Evolutionary conservation across 2,113 vertebrate species (phyloP).

Genomic region (Nothocercus julius): DNA sequence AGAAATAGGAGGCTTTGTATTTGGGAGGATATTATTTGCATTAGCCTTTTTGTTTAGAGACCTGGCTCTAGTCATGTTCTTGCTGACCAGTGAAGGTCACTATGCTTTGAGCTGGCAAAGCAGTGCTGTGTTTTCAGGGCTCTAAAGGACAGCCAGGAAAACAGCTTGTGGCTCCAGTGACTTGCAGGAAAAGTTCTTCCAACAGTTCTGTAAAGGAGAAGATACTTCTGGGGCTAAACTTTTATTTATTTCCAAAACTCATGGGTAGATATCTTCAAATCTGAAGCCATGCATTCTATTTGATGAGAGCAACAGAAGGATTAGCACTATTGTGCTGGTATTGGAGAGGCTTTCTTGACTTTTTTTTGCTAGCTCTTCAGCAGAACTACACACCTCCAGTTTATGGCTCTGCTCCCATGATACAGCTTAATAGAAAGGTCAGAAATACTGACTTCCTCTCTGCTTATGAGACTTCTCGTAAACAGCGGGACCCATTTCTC

Average conservation of each 20-base stretch:
- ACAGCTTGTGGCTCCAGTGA: background rate
- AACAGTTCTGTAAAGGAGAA: background rate
- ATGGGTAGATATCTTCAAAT: background rate
- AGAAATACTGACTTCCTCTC: background rate
- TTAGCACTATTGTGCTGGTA: rapidly evolving
- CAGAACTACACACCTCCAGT: background rate
- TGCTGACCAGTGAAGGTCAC: background rate
- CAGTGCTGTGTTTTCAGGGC: background rate
- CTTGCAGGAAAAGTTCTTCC: background rate
- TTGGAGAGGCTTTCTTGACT: rapidly evolving
- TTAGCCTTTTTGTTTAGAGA: background rate
- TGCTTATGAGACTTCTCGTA: background rate
- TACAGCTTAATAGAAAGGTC: background rate
- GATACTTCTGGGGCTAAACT: background rate
- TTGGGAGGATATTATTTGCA: background rate
- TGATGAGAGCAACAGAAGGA: background rate
- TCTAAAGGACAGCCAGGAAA: background rate
- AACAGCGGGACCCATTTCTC: slow-evolving; percentile 5
- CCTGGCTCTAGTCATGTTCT: background rate
- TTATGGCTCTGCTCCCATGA: background rate
- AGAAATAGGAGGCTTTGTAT: background rate
- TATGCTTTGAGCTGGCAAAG: background rate
- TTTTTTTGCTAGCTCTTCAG: background rate
- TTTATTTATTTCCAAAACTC: background rate
- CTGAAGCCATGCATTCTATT: background rate